phyloP scores from a whole-genome alignment of 2,888 invertebrate species.

The Octonoba sinensis region DNA sequence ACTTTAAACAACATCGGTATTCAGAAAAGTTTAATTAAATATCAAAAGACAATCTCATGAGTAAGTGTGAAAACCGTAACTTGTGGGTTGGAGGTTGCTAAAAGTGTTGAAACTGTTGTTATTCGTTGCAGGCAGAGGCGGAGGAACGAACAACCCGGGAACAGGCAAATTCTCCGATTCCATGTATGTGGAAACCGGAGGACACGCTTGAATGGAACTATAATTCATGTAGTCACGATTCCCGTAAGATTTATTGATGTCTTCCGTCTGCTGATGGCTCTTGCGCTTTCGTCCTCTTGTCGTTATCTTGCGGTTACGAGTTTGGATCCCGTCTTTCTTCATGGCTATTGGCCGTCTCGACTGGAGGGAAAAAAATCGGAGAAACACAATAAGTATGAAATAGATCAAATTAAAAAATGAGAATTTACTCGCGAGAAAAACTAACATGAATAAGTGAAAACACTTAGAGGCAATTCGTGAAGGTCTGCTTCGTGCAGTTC shows the following conservation, averaged over 20 bases:
- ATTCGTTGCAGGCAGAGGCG: slow-evolving; percentile 7
- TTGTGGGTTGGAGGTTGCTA: slow-evolving; percentile 19
- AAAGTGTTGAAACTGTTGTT: slow-evolving; percentile 16
- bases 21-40: background rate
- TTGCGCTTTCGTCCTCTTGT: slow-evolving; percentile 96
- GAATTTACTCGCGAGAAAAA: too few relatives aligned
- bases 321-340: slow-evolving; percentile 99
- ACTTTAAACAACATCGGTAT: too few relatives aligned
- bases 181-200: slow-evolving; percentile 11
- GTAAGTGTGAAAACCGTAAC: slow-evolving; percentile 42
- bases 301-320: slow-evolving; percentile 96
- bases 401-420: background rate
- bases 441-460: too few relatives aligned
- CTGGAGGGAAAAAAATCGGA: slow-evolving; percentile 75
- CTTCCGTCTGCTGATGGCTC: slow-evolving; percentile 9
- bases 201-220: slow-evolving; percentile 17
- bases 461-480: too few relatives aligned
- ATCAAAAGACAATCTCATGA: slow-evolving; percentile 19
- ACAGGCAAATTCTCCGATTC: slow-evolving; percentile 24
- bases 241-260: background rate
- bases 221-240: slow-evolving; percentile 26
- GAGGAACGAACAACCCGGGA: slow-evolving; percentile 6
- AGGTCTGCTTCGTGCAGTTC: too few relatives aligned
- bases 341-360: slow-evolving; percentile 98
- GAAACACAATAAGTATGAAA: background rate